A percentile compares a stretch with the other conserved stretches of the same genome.
Evolutionary conservation across 2,888 invertebrate species (phyloP).

Genomic region (Rhopalosiphum nymphaeae): DNA sequence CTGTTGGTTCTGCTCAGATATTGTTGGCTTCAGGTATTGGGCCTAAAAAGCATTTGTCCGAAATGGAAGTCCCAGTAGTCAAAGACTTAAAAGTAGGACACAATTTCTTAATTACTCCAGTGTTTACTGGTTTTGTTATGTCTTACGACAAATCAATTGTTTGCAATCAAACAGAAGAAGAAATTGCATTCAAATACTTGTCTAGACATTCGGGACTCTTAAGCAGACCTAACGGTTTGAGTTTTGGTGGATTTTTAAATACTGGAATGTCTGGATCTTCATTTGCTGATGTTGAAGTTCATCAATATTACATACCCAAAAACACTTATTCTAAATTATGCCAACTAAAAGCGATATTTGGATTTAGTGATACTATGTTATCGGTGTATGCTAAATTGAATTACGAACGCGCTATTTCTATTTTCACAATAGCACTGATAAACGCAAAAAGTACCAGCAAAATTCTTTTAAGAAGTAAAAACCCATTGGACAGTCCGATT

Average conservation of each 20-base stretch:
- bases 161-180: conserved; percentile 17
- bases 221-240: conserved; percentile 19
- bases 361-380: conserved; percentile 52
- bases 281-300: conserved; percentile 57
- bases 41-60: conserved; percentile 46
- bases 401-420: conserved; percentile 37
- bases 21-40: conserved; percentile 63
- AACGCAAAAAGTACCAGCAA: conserved; percentile 66
- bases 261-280: conserved; percentile 30
- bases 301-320: conserved; percentile 55
- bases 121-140: conserved; percentile 61
- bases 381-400: conserved; percentile 55
- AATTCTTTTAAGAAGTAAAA: conserved; percentile 64
- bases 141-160: conserved; percentile 54
- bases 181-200: conserved; percentile 63
- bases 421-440: conserved; percentile 62
- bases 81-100: conserved; percentile 57
- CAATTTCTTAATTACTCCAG: conserved; percentile 51
- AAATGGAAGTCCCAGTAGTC: conserved; percentile 42
- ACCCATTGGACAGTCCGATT: conserved; percentile 65
- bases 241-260: conserved; percentile 56
- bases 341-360: conserved; percentile 48
- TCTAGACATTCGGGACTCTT: conserved; percentile 47
- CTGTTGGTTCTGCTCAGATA: conserved; percentile 58
- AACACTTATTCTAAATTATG: conserved; percentile 31